Percentiles rank a stretch among this genome's conserved stretches.
Evolutionary conservation across 2,113 vertebrate genomes (phyloP).

Genomic region (Meriones unguiculatus): DNA sequence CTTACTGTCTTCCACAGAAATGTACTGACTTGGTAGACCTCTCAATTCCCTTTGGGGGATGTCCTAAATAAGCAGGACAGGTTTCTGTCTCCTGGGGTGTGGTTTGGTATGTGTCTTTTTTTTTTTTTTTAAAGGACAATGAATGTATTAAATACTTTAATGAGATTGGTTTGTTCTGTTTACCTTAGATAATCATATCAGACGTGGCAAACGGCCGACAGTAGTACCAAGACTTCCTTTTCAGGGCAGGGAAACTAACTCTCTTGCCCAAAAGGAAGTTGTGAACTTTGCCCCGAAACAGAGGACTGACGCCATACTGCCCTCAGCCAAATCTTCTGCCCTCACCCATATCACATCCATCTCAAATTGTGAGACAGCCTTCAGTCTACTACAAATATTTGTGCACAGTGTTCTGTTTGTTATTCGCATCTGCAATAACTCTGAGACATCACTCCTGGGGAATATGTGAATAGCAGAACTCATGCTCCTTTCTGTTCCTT

Average conservation of each 20-base stretch:
- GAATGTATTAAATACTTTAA: neutral
- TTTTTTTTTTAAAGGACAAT: neutral
- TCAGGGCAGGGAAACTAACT: neutral
- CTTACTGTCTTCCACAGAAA: neutral
- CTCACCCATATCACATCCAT: too few species aligned
- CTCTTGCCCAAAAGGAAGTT: neutral
- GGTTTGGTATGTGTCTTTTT: neutral
- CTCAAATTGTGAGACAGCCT: neutral
- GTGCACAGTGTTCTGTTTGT: neutral
- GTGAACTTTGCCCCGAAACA: neutral
- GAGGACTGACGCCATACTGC: neutral
- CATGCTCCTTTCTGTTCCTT: too few species aligned
- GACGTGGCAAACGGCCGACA: neutral
- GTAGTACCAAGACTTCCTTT: neutral
- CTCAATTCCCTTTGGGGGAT: neutral
- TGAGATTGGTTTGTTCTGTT: neutral
- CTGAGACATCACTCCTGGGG: neutral
- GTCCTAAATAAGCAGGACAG: neutral
- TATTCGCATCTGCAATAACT: accelerated
- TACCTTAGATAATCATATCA: neutral
- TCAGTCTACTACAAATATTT: neutral
- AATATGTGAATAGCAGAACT: neutral
- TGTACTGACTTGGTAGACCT: neutral
- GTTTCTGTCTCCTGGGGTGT: neutral
- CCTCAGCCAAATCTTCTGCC: neutral